Evolutionary conservation across 2,113 vertebrate species (phyloP), one percentile per base, ranked within the genome.

Genomic region (Noctilio leporinus): DNA sequence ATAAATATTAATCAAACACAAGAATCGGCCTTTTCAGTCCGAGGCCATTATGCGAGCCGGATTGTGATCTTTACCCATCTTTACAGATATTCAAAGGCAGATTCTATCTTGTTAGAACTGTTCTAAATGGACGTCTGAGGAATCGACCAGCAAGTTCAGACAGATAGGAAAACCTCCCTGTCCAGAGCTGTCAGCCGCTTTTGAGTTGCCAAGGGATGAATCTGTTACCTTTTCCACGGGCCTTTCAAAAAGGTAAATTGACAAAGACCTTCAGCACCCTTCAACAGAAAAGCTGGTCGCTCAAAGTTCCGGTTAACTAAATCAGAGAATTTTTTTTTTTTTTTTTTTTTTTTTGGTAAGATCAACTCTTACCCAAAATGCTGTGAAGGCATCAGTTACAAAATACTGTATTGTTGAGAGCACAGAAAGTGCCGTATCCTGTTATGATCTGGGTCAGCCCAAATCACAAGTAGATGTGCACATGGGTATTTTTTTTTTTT

Each of bases 11-110:
- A 98, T 98, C 98, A 98, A 98, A 98, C 97, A 90, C 81, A 84
- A 86, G 97, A 96, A 96, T 98, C 98, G 98, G 93, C 96, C 97
- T 98, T 97, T 98, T 97, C 94, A 28, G 96, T 97, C 97, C 95
- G 95, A 89, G 98, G 97, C 98, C 98, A 98, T 98, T 97, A 97
- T 95, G 96, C 98, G 96, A 78, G 93, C 95, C 80, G 97, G 98
- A 98, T 97, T 98, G 98, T 98, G 98, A 98, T 98, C 98, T 98
- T 98, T 97, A 97, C 96, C 98, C 96, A 47, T 98, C 98, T 98
- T 98, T 98, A 98, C 98, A 98, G 98, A 98, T 98, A 98, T 96
- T 98, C 98, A 98, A 97, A 98, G 98, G 98, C 98, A 98, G 98
- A 98, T 98, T 98, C 98, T 98, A 97, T 98, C 98, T 98, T 98